These are phyloP conservation scores for Sakesphorus luctuosus DNA, from an alignment of 2,113 vertebrate species.

Conservation along the genomic window DNA sequence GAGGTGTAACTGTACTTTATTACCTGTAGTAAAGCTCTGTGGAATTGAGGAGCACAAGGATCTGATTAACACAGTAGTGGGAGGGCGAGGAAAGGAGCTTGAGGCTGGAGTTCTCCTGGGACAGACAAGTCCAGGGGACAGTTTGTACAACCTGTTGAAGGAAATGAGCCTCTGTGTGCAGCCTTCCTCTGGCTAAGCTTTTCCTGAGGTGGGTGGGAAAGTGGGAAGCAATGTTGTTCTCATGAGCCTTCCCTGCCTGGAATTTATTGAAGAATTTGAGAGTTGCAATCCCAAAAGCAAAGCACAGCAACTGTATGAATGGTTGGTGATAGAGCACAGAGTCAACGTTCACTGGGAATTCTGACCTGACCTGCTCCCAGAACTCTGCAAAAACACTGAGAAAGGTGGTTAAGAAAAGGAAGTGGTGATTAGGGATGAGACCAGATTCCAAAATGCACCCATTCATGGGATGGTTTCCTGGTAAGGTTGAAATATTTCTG, in stretches of 20 bases:
- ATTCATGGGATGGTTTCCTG: neutral
- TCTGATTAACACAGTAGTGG: neutral
- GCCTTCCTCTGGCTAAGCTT: neutral
- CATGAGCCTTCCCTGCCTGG: neutral
- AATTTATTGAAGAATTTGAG: neutral
- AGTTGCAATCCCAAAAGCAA: neutral
- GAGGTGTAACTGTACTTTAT: slow-evolving; percentile 26
- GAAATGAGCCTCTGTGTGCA: neutral
- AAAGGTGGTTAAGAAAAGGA: neutral
- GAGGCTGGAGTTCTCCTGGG: neutral
- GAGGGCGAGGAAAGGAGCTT: neutral
- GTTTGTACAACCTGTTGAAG: neutral
- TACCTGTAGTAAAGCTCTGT: neutral
- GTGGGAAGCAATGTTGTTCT: neutral
- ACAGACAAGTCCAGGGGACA: neutral
- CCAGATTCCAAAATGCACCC: neutral
- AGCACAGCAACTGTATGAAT: neutral
- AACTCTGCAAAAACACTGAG: neutral
- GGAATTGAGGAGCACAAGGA: neutral
- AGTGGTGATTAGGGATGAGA: neutral
- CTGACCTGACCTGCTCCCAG: neutral
- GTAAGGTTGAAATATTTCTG: neutral
- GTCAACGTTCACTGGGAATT: neutral
- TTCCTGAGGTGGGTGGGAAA: neutral
- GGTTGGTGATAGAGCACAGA: neutral